Conservation (phyloP, 2,888 invertebrate genomes). For the Aquatica leii region DNA sequence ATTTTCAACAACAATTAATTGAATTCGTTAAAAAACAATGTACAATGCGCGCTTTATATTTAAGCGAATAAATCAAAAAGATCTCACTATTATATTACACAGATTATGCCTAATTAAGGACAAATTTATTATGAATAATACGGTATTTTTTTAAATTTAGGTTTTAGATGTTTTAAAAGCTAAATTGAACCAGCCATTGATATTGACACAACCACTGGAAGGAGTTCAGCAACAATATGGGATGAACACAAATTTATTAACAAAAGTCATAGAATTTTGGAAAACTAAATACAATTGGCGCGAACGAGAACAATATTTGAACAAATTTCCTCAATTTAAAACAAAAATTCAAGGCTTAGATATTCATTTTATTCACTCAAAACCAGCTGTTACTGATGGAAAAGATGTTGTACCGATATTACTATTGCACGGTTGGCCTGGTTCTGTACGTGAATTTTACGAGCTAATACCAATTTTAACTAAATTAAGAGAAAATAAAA, state of each 20-base stretch:
- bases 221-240: slow-evolving; percentile 81
- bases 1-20: too few relatives aligned
- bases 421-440: slow-evolving; percentile 90
- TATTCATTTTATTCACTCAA: slow-evolving; percentile 73
- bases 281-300: slow-evolving; percentile 73
- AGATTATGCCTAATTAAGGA: neutral
- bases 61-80: too few relatives aligned
- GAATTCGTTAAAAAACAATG: too few relatives aligned
- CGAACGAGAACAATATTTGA: slow-evolving; percentile 67
- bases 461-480: slow-evolving; percentile 73
- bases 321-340: slow-evolving; percentile 72
- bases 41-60: too few relatives aligned
- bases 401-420: slow-evolving; percentile 69
- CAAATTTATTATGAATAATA: neutral
- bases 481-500: slow-evolving; percentile 61
- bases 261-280: slow-evolving; percentile 80
- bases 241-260: slow-evolving; percentile 74
- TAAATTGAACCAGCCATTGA: too few relatives aligned
- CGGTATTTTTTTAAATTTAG: slow-evolving; percentile 43
- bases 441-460: slow-evolving; percentile 84
- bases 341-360: slow-evolving; percentile 75
- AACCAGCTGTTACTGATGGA: slow-evolving; percentile 57
- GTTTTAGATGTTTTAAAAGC: slow-evolving; percentile 64
- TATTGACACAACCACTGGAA: slow-evolving; percentile 67
- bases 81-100: too few relatives aligned